A percentile compares a stretch with the other conserved stretches of the same genome.
Conservation (phyloP, 1,140 invertebrate species). For the Drosophila ironensis region DNA sequence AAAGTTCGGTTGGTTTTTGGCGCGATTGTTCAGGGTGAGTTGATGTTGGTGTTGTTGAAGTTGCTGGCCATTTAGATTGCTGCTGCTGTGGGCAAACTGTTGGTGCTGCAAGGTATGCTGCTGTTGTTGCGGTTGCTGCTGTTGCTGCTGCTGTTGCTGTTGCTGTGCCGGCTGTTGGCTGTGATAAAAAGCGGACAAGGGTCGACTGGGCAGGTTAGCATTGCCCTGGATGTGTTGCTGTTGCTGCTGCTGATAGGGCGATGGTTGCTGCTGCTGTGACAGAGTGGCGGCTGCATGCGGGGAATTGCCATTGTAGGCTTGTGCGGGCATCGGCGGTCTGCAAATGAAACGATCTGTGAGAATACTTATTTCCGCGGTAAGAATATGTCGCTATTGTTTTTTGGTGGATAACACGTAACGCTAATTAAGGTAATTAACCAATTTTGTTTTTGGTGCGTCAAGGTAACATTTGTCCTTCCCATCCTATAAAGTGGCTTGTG, state of each 20-base stretch:
- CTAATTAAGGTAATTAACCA: conserved; percentile 20
- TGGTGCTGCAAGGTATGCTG: conserved; percentile 63
- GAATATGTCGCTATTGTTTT: conserved; percentile 1
- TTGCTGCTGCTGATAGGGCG: conserved; percentile 54
- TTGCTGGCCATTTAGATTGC: conserved; percentile 57
- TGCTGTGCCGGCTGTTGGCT: conserved; percentile 61
- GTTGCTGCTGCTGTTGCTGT: conserved; percentile 57
- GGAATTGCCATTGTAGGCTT: conserved; percentile 81
- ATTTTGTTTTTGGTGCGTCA: conserved; percentile 17
- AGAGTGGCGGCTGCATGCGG: conserved; percentile 62
- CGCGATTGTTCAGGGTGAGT: conserved; percentile 70
- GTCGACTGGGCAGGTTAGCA: conserved; percentile 66
- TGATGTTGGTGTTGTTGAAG: conserved; percentile 51
- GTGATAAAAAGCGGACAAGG: conserved; percentile 76
- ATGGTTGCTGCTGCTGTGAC: conserved; percentile 45
- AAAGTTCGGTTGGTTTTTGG: conserved; percentile 72
- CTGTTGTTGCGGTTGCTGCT: conserved; percentile 65
- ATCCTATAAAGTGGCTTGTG: conserved; percentile 2
- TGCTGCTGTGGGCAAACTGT: conserved; percentile 64
- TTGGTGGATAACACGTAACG: neutral
- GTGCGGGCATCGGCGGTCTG: conserved; percentile 62
- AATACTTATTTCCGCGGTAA: conserved; percentile 1
- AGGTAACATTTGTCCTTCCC: neutral
- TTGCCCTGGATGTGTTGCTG: conserved; percentile 53
- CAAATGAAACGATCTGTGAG: too few relatives aligned